A percentile compares a stretch with the other conserved stretches of the same genome.
Conservation (phyloP, 2,113 vertebrate genomes). For the Lutjanus erythropterus region DNA sequence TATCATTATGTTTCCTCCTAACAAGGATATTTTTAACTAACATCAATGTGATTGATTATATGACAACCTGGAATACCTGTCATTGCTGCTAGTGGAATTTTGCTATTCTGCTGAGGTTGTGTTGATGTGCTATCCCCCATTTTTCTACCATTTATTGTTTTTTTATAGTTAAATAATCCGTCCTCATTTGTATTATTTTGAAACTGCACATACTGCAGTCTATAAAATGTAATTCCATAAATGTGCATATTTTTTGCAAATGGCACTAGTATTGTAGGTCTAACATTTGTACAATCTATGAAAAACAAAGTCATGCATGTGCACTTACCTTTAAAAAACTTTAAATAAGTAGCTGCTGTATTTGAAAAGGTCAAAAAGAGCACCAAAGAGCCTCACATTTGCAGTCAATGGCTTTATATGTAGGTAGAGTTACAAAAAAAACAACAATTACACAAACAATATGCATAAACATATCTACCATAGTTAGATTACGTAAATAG, state of each 20-base stretch:
- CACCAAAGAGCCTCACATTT: background rate
- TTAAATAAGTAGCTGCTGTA: background rate
- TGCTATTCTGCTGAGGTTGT: background rate
- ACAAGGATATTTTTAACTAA: background rate
- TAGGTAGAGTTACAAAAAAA: constrained; percentile 69
- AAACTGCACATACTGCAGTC: background rate
- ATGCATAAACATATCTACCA: constrained; percentile 57
- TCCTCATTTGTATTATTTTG: background rate
- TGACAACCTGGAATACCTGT: no score
- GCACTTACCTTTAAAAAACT: background rate
- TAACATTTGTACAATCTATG: background rate
- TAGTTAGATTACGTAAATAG: constrained; percentile 46
- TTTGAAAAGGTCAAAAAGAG: background rate
- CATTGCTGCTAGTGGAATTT: background rate
- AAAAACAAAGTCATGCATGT: background rate
- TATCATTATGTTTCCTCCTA: background rate
- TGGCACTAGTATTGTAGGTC: background rate
- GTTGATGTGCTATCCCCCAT: background rate
- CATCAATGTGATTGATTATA: no score
- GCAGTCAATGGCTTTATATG: constrained; percentile 72
- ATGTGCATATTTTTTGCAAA: background rate
- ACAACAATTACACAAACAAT: constrained; percentile 69
- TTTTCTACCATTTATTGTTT: background rate
- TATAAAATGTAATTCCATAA: background rate
- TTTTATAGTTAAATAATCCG: no score